A percentile compares a stretch with the other conserved stretches of the same genome.
Conservation (phyloP, 2,888 invertebrate species). For the Papilio gigon region DNA sequence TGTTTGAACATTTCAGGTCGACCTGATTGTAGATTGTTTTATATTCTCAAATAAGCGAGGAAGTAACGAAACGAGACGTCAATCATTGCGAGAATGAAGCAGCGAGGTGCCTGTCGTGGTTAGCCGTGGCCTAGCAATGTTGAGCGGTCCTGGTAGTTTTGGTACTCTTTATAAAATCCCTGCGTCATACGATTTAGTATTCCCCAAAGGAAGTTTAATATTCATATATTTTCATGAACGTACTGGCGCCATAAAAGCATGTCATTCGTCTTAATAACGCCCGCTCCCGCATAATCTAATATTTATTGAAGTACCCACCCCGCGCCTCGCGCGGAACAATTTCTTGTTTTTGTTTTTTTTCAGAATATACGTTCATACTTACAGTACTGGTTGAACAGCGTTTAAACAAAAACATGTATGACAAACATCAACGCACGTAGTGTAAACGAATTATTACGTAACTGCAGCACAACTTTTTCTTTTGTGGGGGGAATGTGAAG, state of each 20-base stretch:
- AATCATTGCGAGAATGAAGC: not conserved
- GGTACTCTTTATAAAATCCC: not conserved
- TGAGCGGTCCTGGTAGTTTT: not conserved
- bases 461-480: no score
- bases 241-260: constrained; percentile 40
- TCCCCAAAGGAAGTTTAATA: constrained; percentile 33
- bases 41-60: not conserved
- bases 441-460: no score
- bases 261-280: constrained; percentile 49
- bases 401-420: no score
- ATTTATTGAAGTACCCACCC: constrained; percentile 58
- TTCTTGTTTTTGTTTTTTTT: constrained; percentile 1
- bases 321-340: constrained; percentile 38
- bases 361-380: not conserved
- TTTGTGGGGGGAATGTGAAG: no score
- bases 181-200: constrained; percentile 24
- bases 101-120: no score
- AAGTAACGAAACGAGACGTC: not conserved
- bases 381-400: not conserved
- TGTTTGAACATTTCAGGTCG: not conserved
- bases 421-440: no score
- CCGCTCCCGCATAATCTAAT: constrained; percentile 60
- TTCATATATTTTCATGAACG: constrained; percentile 34
- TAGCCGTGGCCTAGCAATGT: not conserved
- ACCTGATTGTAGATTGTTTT: not conserved